These are phyloP conservation scores for Zoanthus sansibaricus DNA, from an alignment of 92 coral and sea anemone genomes.

Conservation along the genomic window DNA sequence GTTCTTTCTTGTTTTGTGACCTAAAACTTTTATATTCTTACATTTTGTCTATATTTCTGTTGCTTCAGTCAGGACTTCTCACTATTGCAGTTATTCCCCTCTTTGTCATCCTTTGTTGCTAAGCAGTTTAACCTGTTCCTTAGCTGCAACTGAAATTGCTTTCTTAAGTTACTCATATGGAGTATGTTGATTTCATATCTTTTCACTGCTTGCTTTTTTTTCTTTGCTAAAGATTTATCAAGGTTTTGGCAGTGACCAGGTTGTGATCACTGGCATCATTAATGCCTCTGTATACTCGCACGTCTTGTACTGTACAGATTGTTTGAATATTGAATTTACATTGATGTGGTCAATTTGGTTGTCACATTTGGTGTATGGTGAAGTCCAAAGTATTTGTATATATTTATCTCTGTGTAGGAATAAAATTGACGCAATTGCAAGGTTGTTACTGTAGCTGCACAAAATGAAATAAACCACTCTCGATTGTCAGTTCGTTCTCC, in stretches of 20 bases:
- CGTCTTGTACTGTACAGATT: conserved; percentile 6
- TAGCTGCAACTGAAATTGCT: not conserved
- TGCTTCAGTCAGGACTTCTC: not conserved
- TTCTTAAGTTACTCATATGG: not conserved
- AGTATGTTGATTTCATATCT: conserved; percentile 2
- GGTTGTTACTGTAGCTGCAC: conserved; percentile 31
- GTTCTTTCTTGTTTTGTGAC: too few species aligned
- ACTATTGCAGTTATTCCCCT: not conserved
- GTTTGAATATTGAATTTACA: conserved; percentile 13
- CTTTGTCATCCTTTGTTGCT: not conserved
- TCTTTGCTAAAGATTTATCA: not conserved
- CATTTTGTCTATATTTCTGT: too few species aligned
- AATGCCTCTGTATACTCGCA: conserved; percentile 23
- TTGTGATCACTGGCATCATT: conserved; percentile 15
- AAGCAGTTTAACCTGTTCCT: not conserved
- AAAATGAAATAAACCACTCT: conserved; percentile 16
- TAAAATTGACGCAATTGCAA: conserved; percentile 24
- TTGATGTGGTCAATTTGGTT: conserved; percentile 46
- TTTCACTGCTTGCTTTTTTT: not conserved
- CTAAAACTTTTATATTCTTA: too few species aligned
- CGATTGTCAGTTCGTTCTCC: conserved; percentile 29
- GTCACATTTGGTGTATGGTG: conserved; percentile 17
- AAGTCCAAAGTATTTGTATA: conserved; percentile 40
- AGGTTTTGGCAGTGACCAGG: not conserved
- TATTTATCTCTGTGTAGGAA: conserved; percentile 29